A percentile compares a stretch with the other conserved stretches of the same genome.
Conservation (phyloP, 2,888 invertebrate genomes). For the Drosophila putrida region DNA sequence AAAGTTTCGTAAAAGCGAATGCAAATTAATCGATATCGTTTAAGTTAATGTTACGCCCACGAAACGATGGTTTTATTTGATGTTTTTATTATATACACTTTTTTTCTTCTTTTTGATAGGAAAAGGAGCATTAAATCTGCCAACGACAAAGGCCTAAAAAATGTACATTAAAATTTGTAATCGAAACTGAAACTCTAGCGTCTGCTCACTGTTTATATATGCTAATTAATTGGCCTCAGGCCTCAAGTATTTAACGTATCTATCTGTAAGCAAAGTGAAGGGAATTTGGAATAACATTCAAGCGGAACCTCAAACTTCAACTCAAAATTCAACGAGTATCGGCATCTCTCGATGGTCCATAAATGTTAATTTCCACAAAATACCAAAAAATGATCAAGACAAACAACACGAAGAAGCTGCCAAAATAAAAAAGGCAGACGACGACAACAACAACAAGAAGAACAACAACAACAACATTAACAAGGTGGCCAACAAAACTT, state of each 20-base stretch:
- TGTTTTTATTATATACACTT: constrained; percentile 24
- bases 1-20: constrained; percentile 66
- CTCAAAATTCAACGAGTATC: constrained; percentile 18
- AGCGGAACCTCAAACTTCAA: constrained; percentile 46
- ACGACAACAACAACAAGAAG: constrained; percentile 10
- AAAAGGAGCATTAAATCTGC: constrained; percentile 31
- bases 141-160: constrained; percentile 12
- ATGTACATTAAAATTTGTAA: constrained; percentile 34
- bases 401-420: constrained; percentile 28
- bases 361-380: constrained; percentile 65
- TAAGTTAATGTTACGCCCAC: constrained; percentile 62
- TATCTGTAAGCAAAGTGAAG: constrained; percentile 57
- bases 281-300: constrained; percentile 46
- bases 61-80: constrained; percentile 45
- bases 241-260: constrained; percentile 9
- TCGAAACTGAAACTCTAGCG: constrained; percentile 8
- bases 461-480: constrained; percentile 20
- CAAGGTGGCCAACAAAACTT: constrained; percentile 45
- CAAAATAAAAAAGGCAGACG: constrained; percentile 43
- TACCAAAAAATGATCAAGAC: constrained; percentile 53
- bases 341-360: constrained; percentile 32
- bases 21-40: constrained; percentile 80
- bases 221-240: constrained; percentile 69
- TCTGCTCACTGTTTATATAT: constrained; percentile 63
- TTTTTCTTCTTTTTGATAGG: not conserved